These are phyloP conservation scores for Ceratina calcarata DNA, from an alignment of 1,140 invertebrate species.

Conservation along the genomic window DNA sequence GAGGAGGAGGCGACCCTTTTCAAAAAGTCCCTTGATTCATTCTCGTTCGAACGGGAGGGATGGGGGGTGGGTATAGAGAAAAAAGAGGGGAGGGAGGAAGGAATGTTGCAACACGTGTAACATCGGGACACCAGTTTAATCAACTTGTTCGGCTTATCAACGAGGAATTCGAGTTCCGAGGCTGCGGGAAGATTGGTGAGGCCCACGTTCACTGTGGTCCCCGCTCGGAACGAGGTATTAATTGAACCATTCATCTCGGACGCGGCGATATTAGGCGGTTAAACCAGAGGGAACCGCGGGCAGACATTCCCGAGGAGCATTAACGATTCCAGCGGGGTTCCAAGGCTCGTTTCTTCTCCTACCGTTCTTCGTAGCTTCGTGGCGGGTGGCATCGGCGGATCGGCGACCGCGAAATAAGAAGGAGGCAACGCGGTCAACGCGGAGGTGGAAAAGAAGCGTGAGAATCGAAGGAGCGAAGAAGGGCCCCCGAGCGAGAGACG, in stretches of 20 bases:
- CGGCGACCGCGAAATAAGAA: background rate
- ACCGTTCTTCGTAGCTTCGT: background rate
- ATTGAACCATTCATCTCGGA: slow-evolving; percentile 27
- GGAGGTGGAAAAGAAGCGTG: background rate
- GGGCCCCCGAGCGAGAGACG: background rate
- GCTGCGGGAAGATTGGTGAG: background rate
- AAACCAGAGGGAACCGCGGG: background rate
- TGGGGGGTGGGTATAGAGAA: too few relatives aligned
- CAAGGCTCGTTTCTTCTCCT: slow-evolving; percentile 28
- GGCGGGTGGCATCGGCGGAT: slow-evolving; percentile 17
- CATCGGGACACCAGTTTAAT: background rate
- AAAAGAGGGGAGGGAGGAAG: too few relatives aligned
- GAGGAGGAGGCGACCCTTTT: background rate
- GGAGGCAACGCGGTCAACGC: background rate
- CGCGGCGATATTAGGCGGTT: slow-evolving; percentile 27
- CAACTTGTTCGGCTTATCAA: background rate
- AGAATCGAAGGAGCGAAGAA: slow-evolving; percentile 6
- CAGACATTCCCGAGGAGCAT: background rate
- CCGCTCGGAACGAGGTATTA: slow-evolving; percentile 19
- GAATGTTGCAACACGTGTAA: background rate
- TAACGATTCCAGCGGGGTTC: slow-evolving; percentile 24
- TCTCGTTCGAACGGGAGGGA: too few relatives aligned
- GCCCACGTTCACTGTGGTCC: background rate
- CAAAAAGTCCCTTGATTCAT: background rate
- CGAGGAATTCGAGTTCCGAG: background rate